phyloP scores from a whole-genome alignment of 2,113 vertebrate genomes.

The Tor tambroides region DNA sequence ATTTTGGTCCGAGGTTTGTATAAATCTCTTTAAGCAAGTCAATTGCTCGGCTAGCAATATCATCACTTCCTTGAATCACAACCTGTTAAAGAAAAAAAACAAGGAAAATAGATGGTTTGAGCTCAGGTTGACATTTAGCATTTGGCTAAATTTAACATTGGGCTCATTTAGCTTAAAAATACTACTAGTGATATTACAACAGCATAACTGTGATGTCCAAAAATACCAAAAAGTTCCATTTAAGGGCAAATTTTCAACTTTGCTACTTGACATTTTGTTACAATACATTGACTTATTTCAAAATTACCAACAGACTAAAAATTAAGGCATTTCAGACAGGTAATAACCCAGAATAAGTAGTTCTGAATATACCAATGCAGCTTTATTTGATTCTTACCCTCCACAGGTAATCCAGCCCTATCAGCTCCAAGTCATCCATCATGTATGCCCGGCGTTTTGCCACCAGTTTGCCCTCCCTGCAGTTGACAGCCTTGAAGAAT shows the following conservation, averaged over 20 bases:
- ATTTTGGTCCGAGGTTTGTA: constrained; percentile 97
- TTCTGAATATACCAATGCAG: neutral
- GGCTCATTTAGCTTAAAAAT: neutral
- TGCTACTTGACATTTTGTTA: neutral
- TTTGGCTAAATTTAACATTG: neutral
- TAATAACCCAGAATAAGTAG: neutral
- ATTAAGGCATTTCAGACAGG: neutral
- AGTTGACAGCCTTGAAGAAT: constrained; percentile 99
- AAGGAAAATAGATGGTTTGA: neutral
- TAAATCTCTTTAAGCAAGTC: constrained; percentile 99
- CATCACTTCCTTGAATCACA: constrained; percentile 98
- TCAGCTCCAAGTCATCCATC: constrained; percentile 99
- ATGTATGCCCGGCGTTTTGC: constrained; percentile 98
- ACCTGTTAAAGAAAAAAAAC: constrained; percentile 75
- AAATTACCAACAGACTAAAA: neutral
- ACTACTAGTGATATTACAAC: neutral
- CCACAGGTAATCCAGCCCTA: constrained; percentile 99
- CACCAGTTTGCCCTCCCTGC: constrained; percentile 97
- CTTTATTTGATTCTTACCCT: constrained; percentile 78
- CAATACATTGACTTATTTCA: neutral
- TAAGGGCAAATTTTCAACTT: neutral
- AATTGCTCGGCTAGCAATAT: constrained; percentile 96
- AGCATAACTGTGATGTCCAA: neutral
- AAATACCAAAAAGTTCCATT: neutral
- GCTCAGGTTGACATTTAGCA: neutral